These are phyloP conservation scores for Euplagia quadripunctaria DNA, from an alignment of 2,888 invertebrate species.

Conservation along the genomic window DNA sequence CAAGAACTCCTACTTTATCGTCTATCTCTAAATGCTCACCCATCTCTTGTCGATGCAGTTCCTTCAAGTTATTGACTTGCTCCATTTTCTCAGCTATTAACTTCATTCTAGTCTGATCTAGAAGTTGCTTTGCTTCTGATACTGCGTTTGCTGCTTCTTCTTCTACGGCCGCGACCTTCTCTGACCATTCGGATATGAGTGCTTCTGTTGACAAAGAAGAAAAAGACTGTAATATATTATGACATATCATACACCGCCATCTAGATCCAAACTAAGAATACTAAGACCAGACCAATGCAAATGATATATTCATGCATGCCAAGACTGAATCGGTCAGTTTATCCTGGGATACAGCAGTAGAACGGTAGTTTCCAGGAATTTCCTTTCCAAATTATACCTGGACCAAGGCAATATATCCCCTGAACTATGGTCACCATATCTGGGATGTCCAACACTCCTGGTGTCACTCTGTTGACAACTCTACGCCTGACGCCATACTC, in stretches of 20 bases:
- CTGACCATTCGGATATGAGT: slow-evolving; percentile 77
- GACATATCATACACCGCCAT: background rate
- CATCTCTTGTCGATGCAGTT: slow-evolving; percentile 88
- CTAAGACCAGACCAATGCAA: too few relatives aligned
- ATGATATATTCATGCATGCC: too few relatives aligned
- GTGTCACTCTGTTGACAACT: too few relatives aligned
- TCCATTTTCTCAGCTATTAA: slow-evolving; percentile 77
- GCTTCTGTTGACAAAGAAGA: slow-evolving; percentile 58
- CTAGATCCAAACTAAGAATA: background rate
- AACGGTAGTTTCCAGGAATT: too few relatives aligned
- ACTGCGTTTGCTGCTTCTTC: slow-evolving; percentile 74
- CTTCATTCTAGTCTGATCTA: slow-evolving; percentile 73
- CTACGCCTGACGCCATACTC: too few relatives aligned
- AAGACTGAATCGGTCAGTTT: too few relatives aligned
- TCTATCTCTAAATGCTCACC: slow-evolving; percentile 72
- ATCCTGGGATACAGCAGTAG: too few relatives aligned
- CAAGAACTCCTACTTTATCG: background rate
- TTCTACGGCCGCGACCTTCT: slow-evolving; percentile 70
- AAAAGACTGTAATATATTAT: background rate
- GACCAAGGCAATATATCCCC: too few relatives aligned
- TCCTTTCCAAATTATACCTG: too few relatives aligned
- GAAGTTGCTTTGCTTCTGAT: slow-evolving; percentile 73
- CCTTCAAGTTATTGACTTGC: slow-evolving; percentile 80
- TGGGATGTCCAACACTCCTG: too few relatives aligned
- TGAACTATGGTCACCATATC: too few relatives aligned